These are phyloP conservation scores for Archivesica marissinica DNA, from an alignment of 1,140 invertebrate genomes.

Conservation along the genomic window DNA sequence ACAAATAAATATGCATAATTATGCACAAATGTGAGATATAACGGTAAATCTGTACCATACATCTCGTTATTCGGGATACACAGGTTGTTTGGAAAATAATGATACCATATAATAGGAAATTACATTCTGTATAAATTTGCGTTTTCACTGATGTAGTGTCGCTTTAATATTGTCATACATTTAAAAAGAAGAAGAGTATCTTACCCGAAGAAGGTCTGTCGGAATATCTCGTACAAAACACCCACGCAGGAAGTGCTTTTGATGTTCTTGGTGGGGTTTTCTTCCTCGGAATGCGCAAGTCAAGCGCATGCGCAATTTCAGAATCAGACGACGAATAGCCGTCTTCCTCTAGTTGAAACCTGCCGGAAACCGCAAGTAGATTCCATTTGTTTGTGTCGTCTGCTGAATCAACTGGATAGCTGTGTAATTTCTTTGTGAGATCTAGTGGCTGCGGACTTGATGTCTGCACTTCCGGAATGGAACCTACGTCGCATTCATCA, in stretches of 20 bases:
- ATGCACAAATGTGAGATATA: no score
- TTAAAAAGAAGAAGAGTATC: no score
- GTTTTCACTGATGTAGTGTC: no score
- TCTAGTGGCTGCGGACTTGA: conserved; percentile 18
- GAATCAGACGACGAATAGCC: conserved; percentile 36
- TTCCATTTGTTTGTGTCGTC: background rate
- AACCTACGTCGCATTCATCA: conserved; percentile 23
- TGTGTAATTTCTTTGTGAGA: conserved; percentile 4
- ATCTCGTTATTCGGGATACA: no score
- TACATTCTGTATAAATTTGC: no score
- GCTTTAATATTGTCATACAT: no score
- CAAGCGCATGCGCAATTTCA: conserved; percentile 37
- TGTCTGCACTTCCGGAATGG: background rate
- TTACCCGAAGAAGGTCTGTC: conserved; percentile 57
- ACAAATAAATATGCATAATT: no score
- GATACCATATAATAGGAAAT: no score
- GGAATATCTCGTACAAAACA: conserved; percentile 60
- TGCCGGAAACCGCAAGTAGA: background rate
- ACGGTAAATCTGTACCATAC: no score
- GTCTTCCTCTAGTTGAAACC: background rate
- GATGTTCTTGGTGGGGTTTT: background rate
- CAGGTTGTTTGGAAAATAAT: no score
- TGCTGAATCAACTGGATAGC: background rate
- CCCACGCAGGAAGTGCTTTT: conserved; percentile 44
- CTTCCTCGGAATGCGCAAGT: conserved; percentile 37